Base-by-base conservation (phyloP, 2,888 invertebrate species). In the Drosophila gaucha region DNA sequence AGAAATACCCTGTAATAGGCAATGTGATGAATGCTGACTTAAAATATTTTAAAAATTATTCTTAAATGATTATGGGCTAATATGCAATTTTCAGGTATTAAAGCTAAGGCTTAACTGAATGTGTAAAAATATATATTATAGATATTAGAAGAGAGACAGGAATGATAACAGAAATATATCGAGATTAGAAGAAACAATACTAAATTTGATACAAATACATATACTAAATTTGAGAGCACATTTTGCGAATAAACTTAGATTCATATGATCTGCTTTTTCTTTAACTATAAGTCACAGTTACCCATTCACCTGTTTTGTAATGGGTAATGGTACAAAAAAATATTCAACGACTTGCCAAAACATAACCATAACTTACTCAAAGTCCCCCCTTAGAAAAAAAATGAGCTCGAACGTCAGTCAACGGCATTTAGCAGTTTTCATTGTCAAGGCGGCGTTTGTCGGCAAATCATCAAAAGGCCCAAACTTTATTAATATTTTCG, bases 361-460 rank as follows among this genome's bases (percentile, higher is more conserved):
- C 74, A 64, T 41, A 55, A 55, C 70, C 67, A 68, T 80, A 85
- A 76, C 86, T 83, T 69, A 83, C 83, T 79, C 80, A 72, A 71
- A 69, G 57, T 9, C 36, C 12, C 6, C 18, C 28, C 18, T n/a
- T 12, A n/a, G 24, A 49, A 41, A 44, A n/a, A n/a, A n/a, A n/a
- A n/a, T n/a, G n/a, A n/a, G n/a, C 57, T 59, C 59, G 47, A 72
- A 60, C 63, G 71, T 58, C 59, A 57, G 69, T 79, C 75, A 79
- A 60, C 65, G 64, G 68, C 80, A 75, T 78, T 84, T 87, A 85
- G 75, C 83, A 77, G 79, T 77, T 84, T 84, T 84, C 84, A 88
- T 88, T 84, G 84, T 74, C 84, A 84, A 86, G 84, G 75, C 84
- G 67, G 63, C 52, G 66, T 69, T 67, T 80, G 87, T 75, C 88